These are phyloP conservation scores for Caloenas nicobarica DNA, from an alignment of 2,113 vertebrate species.

Conservation along the genomic window DNA sequence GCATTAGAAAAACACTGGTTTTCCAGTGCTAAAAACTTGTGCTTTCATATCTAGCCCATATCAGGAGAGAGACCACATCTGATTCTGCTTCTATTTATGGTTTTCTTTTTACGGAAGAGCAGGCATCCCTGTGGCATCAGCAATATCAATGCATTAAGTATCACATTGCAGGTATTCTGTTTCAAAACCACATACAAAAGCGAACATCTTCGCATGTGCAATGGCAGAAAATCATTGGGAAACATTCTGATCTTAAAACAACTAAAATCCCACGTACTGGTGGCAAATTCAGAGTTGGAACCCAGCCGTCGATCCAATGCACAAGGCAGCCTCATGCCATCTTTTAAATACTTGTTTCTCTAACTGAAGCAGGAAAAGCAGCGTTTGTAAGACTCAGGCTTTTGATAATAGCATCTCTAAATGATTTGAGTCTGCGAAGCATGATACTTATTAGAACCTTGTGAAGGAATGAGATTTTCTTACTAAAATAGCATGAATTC, in stretches of 20 bases:
- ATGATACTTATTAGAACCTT: background rate
- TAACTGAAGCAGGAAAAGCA: background rate
- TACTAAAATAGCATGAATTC: constrained; percentile 3
- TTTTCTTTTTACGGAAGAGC: background rate
- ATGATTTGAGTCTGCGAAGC: background rate
- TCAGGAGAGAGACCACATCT: background rate
- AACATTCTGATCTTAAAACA: background rate
- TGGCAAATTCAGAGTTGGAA: background rate
- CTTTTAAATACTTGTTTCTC: background rate
- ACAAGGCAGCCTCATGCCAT: background rate
- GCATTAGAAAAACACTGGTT: background rate
- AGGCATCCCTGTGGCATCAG: background rate
- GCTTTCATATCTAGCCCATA: background rate
- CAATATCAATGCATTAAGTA: background rate
- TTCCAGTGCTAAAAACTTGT: background rate
- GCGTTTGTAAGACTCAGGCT: background rate
- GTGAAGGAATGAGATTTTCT: background rate
- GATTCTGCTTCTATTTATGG: background rate
- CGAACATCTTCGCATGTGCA: background rate
- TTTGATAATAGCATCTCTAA: background rate
- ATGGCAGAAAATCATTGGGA: background rate
- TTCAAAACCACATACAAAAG: background rate
- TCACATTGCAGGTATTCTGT: fast-evolving
- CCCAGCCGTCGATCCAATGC: background rate
- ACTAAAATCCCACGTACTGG: background rate